A percentile compares a stretch with the other conserved stretches of the same genome.
Evolutionary conservation across 2,797 vertebrate genomes (phyloP).

Genomic region (Onychomys leucogaster): DNA sequence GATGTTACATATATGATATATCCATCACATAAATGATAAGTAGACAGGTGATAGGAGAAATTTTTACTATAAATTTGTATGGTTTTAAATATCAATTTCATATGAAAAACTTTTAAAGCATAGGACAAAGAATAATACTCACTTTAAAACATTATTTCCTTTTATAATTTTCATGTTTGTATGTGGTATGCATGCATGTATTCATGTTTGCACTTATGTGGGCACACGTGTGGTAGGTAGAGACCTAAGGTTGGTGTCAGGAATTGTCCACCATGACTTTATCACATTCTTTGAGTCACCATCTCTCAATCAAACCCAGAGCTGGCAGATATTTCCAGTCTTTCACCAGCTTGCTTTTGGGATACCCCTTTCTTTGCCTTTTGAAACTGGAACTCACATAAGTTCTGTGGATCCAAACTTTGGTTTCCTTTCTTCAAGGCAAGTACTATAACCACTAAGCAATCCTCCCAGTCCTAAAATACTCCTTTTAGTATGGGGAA

Average conservation of each 20-base stretch:
- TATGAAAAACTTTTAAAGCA: background rate
- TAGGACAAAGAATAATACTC: background rate
- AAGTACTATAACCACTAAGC: background rate
- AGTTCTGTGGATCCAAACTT: background rate
- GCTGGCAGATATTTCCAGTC: too few relatives aligned
- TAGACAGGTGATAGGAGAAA: background rate
- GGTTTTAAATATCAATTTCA: constrained; percentile 21
- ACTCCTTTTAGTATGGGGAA: background rate
- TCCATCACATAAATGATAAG: background rate
- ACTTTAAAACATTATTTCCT: background rate
- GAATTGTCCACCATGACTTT: too few relatives aligned
- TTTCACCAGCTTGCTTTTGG: background rate
- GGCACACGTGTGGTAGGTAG: background rate
- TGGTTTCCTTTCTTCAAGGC: background rate
- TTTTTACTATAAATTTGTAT: background rate
- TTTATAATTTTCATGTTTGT: background rate
- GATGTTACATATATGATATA: background rate
- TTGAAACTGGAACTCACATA: background rate
- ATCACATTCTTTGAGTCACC: background rate
- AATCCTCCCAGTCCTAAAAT: background rate
- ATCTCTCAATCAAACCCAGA: background rate
- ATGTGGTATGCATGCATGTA: background rate
- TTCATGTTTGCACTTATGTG: background rate
- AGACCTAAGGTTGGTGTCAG: background rate
- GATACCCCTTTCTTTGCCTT: background rate